phyloP scores from a whole-genome alignment of 2,888 invertebrate species.

The Ashinkailepas kermadecensis region DNA sequence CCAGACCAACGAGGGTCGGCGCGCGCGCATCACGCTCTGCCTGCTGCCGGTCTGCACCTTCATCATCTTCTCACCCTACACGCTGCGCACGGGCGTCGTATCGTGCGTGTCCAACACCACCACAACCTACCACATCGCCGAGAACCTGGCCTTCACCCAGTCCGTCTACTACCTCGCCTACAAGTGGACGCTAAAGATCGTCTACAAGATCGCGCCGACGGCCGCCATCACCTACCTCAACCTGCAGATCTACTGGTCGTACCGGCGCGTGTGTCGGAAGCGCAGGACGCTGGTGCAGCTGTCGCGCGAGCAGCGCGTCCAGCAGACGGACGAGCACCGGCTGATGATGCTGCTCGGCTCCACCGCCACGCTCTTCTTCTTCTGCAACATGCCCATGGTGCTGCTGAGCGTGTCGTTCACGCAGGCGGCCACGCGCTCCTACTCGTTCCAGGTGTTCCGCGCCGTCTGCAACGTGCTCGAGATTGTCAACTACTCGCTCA shows the following conservation, averaged over 20 bases:
- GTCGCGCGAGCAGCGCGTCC: slow-evolving; percentile 55
- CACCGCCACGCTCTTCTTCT: slow-evolving; percentile 55
- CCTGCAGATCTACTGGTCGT: slow-evolving; percentile 58
- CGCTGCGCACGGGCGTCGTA: slow-evolving; percentile 55
- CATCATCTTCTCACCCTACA: slow-evolving; percentile 59
- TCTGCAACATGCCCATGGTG: slow-evolving; percentile 64
- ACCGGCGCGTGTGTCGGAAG: slow-evolving; percentile 56
- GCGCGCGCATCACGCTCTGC: slow-evolving; percentile 53
- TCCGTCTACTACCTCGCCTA: slow-evolving; percentile 52
- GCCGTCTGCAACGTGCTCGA: slow-evolving; percentile 65
- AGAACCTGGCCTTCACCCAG: slow-evolving; percentile 48
- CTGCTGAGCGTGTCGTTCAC: slow-evolving; percentile 60
- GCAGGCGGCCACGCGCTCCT: slow-evolving; percentile 53
- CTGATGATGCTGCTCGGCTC: slow-evolving; percentile 57
- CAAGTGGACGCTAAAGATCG: slow-evolving; percentile 55
- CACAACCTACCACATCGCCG: slow-evolving; percentile 52
- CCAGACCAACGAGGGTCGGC: slow-evolving; percentile 53
- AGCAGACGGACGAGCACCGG: slow-evolving; percentile 59
- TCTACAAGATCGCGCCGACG: slow-evolving; percentile 61
- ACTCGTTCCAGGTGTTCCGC: slow-evolving; percentile 56
- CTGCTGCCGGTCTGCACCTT: slow-evolving; percentile 58
- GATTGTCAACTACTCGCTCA: slow-evolving; percentile 66
- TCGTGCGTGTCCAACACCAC: slow-evolving; percentile 45
- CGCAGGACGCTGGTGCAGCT: slow-evolving; percentile 51
- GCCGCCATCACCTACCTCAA: slow-evolving; percentile 57